These are phyloP conservation scores for Hydropotes inermis DNA, from an alignment of 2,113 vertebrate genomes.

Conservation along the genomic window DNA sequence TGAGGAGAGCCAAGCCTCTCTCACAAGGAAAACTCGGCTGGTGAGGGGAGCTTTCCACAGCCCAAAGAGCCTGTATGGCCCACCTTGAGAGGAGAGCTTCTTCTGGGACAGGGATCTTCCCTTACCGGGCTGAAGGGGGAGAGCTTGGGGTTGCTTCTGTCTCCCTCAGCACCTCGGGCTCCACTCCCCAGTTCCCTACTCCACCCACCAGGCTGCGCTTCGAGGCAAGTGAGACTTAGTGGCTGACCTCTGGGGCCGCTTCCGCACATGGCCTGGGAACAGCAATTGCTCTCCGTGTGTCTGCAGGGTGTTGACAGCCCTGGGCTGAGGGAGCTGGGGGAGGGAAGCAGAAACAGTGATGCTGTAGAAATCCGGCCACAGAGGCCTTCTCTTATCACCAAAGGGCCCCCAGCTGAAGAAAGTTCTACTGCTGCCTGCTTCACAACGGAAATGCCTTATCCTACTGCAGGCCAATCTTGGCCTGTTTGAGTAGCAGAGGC, in stretches of 20 bases:
- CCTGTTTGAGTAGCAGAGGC: not conserved
- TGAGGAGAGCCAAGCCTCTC: slow-evolving; percentile 47
- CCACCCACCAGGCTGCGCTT: not conserved
- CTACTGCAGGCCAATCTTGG: not conserved
- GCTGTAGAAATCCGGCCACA: slow-evolving; percentile 33
- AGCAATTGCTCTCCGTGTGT: slow-evolving; percentile 10
- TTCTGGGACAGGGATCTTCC: not conserved
- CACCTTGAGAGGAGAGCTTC: not conserved
- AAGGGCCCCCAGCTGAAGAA: slow-evolving; percentile 31
- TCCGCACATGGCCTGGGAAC: slow-evolving; percentile 39
- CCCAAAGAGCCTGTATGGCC: not conserved
- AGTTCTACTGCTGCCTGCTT: slow-evolving; percentile 1
- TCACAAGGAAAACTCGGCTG: slow-evolving; percentile 33
- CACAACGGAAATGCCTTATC: slow-evolving; percentile 7
- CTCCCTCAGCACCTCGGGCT: not conserved
- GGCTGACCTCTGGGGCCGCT: not conserved
- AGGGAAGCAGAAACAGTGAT: not conserved
- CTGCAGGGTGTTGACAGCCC: slow-evolving; percentile 66
- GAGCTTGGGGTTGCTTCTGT: not conserved
- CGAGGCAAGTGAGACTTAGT: not conserved
- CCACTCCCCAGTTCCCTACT: not conserved
- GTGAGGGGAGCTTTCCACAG: not conserved
- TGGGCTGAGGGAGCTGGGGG: slow-evolving; percentile 13
- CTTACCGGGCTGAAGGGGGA: not conserved
- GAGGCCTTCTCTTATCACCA: slow-evolving; percentile 52